Conservation (phyloP, 2,888 invertebrate genomes). For the Tanytarsus gracilentus region DNA sequence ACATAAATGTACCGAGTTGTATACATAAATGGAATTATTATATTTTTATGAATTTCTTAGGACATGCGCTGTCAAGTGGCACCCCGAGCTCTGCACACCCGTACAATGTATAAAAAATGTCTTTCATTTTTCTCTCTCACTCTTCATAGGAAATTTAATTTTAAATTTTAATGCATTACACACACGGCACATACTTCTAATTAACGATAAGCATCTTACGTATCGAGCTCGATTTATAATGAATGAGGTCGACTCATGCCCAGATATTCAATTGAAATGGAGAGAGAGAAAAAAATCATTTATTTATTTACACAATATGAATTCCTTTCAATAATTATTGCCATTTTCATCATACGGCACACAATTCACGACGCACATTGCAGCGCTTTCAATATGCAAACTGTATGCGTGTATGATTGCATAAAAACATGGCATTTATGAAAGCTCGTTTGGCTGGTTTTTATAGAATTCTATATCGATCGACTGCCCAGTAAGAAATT, state of each 20-base stretch:
- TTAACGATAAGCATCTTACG: constrained; percentile 18
- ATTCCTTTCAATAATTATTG: constrained; percentile 15
- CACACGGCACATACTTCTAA: constrained; percentile 11
- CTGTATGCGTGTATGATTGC: background rate
- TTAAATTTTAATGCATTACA: constrained; percentile 19
- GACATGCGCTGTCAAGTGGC: constrained; percentile 24
- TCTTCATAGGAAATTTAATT: constrained; percentile 1
- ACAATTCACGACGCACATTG: no score
- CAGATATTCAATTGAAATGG: constrained; percentile 18
- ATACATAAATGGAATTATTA: constrained; percentile 20
- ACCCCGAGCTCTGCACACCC: background rate
- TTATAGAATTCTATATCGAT: background rate
- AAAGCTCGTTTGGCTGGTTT: background rate
- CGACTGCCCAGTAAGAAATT: no score
- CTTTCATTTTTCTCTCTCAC: background rate
- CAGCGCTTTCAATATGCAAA: background rate
- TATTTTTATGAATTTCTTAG: constrained; percentile 25
- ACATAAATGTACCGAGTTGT: constrained; percentile 10
- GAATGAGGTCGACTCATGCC: background rate
- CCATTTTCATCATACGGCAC: background rate
- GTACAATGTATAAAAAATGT: background rate
- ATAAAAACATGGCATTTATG: constrained; percentile 1
- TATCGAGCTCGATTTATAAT: constrained; percentile 14
- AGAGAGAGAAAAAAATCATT: background rate
- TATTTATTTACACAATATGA: constrained; percentile 8